Evolutionary conservation across 2,888 invertebrate genomes (phyloP).

Genomic region (Spodoptera littoralis): DNA sequence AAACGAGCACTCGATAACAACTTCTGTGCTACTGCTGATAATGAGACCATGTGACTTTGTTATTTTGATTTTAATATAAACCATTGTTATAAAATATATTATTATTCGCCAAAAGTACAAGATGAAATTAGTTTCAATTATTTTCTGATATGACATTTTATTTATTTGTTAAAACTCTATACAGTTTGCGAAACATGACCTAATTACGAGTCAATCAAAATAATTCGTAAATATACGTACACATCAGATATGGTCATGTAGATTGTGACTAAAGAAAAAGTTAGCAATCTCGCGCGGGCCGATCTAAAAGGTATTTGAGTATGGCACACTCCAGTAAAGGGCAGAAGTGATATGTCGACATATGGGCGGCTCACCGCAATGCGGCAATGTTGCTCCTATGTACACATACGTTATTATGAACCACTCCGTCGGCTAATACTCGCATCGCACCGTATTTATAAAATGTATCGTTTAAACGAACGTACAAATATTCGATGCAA

Average conservation of each 20-base stretch:
- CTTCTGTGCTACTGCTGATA: constrained; percentile 60
- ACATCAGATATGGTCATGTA: constrained; percentile 11
- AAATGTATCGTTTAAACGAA: constrained; percentile 58
- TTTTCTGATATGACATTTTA: too few relatives aligned
- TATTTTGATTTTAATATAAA: constrained; percentile 25
- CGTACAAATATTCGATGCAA: constrained; percentile 47
- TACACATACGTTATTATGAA: constrained; percentile 80
- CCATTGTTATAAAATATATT: constrained; percentile 12
- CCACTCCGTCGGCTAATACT: constrained; percentile 77
- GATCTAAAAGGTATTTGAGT: constrained; percentile 70
- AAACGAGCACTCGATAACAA: constrained; percentile 67
- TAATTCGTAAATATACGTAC: constrained; percentile 6
- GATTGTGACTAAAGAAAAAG: constrained; percentile 38
- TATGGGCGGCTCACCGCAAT: constrained; percentile 84
- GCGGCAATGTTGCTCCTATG: constrained; percentile 84
- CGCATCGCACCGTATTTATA: constrained; percentile 69
- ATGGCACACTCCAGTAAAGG: constrained; percentile 74
- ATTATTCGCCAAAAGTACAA: too few relatives aligned
- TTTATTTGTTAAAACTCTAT: neutral
- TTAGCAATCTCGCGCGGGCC: constrained; percentile 50
- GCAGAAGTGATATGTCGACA: constrained; percentile 85
- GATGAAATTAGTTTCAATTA: too few relatives aligned
- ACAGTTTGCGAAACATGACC: too few relatives aligned
- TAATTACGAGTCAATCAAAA: constrained; percentile 9
- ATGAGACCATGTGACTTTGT: constrained; percentile 48